A percentile compares a stretch with the other conserved stretches of the same genome.
Conservation (phyloP, 2,797 vertebrate genomes). For the Leptatherina wallacei region DNA sequence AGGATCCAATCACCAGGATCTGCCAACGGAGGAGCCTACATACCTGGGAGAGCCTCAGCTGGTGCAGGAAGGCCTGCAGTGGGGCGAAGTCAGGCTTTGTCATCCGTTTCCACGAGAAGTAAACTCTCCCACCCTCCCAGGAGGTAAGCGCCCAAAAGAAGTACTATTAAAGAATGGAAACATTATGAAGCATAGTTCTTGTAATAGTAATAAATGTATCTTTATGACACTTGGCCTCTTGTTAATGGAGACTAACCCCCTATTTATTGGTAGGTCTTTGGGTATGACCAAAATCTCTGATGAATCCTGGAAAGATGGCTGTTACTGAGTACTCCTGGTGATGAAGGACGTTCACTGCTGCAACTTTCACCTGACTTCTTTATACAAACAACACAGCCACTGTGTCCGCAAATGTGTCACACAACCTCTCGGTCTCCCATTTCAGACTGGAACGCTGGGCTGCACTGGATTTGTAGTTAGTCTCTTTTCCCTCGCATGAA, state of each 20-base stretch:
- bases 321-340: constrained; percentile 83
- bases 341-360: constrained; percentile 65
- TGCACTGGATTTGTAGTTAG: constrained; percentile 69
- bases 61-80: constrained; percentile 69
- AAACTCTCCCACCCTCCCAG: constrained; percentile 83
- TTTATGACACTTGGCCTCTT: neutral
- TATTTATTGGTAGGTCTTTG: constrained; percentile 80
- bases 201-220: neutral
- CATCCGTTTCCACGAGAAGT: constrained; percentile 77
- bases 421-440: constrained; percentile 59
- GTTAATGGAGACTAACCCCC: constrained; percentile 19
- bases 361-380: constrained; percentile 39
- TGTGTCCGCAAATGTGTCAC: constrained; percentile 46
- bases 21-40: constrained; percentile 67
- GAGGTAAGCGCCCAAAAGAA: constrained; percentile 76
- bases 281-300: constrained; percentile 85
- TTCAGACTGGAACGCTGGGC: constrained; percentile 82
- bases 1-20: constrained; percentile 83
- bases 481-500: constrained; percentile 72
- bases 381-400: constrained; percentile 42
- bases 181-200: neutral
- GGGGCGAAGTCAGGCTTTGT: constrained; percentile 70
- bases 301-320: constrained; percentile 94
- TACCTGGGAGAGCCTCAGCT: constrained; percentile 65
- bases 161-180: neutral